Evolutionary conservation across 2,797 vertebrate genomes (phyloP), one percentile per base, ranked within the genome.

Genomic region (Schizopygopsis pylzovi): DNA sequence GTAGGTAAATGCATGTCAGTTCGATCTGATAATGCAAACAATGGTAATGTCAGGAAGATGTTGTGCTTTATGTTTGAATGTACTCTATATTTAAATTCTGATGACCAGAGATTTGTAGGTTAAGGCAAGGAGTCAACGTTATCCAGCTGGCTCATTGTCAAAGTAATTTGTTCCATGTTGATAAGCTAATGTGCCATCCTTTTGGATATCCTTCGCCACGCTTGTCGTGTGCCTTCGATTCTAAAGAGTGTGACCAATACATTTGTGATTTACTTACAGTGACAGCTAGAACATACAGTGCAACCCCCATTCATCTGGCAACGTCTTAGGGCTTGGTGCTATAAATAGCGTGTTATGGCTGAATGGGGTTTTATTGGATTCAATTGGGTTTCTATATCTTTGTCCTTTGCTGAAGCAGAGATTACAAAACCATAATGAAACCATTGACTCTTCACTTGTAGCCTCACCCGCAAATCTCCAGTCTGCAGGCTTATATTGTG

Each of bases 221-320:
- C 83, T 83, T 79, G 82, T 80, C 77, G 33, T 71, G 81, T 79
- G 72, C 86, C 76, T 86, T 83, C 63, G 25, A 79, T 59, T 84
- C 73, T 86, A 81, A 86, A 70, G 81, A 59, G 83, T 18, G 81
- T 84, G 79, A 87, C 86, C 43, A 39, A 79, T 63, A 71, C 83
- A 77, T 56, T 33, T 72, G 82, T 89, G 86, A 86, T 89, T 79
- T 85, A 85, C 82, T 83, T 45, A 71, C 82, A 87, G 79, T 86
- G 87, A 87, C 87, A 87, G 87, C 80, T 65, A 68, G 65, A 77
- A 86, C 76, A 88, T 59, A 37, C 67, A 49, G 54, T 71, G 78
- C 81, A 45, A 79, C 25, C 67, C 43, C 22, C 10, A 41, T 84
- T 83, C 33, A 16, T 81, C 68, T 33, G 16, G 61, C 45, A 59